phyloP scores from a whole-genome alignment of 2,113 vertebrate genomes.

The Corvus moneduloides region DNA sequence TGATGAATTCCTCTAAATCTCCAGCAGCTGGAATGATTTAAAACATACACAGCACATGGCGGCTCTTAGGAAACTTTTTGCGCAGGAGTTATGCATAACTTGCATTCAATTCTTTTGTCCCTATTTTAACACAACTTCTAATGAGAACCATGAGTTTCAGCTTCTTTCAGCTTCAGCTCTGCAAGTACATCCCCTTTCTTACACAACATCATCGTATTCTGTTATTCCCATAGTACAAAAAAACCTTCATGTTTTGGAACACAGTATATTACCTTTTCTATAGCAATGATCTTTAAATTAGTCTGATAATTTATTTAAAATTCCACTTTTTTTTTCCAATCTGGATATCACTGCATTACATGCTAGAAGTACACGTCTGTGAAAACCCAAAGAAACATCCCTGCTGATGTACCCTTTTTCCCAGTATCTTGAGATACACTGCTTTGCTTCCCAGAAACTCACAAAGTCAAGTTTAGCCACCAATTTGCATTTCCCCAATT shows the following conservation, averaged over 20 bases:
- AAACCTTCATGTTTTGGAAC: neutral
- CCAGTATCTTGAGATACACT: neutral
- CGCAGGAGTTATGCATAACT: neutral
- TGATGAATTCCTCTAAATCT: neutral
- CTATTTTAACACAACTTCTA: neutral
- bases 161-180: neutral
- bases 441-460: neutral
- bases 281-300: neutral
- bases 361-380: fast-evolving
- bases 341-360: neutral
- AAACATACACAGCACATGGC: neutral
- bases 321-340: neutral
- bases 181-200: neutral
- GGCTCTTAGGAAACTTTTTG: neutral
- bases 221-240: neutral
- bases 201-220: fast-evolving
- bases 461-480: neutral
- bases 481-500: neutral
- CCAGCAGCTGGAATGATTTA: neutral
- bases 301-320: neutral
- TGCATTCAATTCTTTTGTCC: neutral
- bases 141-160: neutral
- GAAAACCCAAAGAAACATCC: neutral
- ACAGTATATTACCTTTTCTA: neutral
- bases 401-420: neutral